Evolutionary conservation across 2,797 vertebrate genomes (phyloP).

Genomic region (Cossypha dichroa): DNA sequence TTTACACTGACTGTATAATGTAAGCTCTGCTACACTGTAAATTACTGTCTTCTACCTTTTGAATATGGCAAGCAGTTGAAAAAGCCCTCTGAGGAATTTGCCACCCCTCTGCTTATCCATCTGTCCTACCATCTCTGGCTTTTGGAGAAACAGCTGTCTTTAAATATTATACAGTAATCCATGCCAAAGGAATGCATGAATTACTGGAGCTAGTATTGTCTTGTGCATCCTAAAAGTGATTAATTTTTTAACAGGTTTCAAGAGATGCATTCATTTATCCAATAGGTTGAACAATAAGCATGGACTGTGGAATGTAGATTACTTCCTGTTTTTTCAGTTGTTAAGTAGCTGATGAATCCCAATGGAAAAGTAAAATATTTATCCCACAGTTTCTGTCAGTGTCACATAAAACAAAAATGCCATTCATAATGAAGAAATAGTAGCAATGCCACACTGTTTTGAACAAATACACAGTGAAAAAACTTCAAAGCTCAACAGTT

Average conservation of each 20-base stretch:
- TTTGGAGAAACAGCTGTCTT: conserved; percentile 45
- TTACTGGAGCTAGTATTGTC: neutral
- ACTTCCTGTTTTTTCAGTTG: neutral
- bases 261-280: conserved; percentile 17
- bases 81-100: conserved; percentile 8
- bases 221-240: conserved; percentile 30
- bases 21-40: neutral
- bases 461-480: neutral
- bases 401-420: neutral
- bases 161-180: conserved; percentile 8
- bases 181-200: conserved; percentile 16
- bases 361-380: conserved; percentile 11
- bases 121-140: neutral
- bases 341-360: neutral
- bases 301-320: neutral
- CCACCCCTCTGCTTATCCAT: conserved; percentile 34
- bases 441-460: neutral
- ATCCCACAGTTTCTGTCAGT: neutral
- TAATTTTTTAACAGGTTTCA: conserved; percentile 42
- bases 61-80: neutral
- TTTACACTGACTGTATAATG: neutral
- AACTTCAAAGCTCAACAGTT: neutral
- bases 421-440: neutral
- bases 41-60: neutral
- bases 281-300: conserved; percentile 6